These are phyloP conservation scores for Mantis religiosa DNA, from an alignment of 2,888 invertebrate genomes.

Conservation along the genomic window DNA sequence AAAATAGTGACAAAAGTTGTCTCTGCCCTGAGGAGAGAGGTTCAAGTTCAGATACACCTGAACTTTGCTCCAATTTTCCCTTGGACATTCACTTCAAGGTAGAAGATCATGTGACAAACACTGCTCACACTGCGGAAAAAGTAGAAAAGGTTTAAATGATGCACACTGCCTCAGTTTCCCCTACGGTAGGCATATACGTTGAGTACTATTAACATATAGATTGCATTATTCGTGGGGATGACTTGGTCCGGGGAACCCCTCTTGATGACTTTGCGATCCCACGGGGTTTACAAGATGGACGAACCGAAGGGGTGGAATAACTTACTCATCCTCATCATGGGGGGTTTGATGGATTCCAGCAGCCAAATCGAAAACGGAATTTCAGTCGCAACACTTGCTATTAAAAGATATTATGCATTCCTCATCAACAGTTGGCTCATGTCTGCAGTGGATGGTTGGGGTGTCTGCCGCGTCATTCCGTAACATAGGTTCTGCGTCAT, in stretches of 20 bases:
- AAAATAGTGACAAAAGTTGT: too few species aligned
- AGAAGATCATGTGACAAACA: too few species aligned
- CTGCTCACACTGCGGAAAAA: not conserved
- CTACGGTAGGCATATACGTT: not conserved
- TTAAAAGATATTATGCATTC: not conserved
- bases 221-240: constrained; percentile 20
- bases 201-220: constrained; percentile 29
- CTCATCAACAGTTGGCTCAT: not conserved
- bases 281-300: not conserved
- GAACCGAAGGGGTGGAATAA: not conserved
- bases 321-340: not conserved
- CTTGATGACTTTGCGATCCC: not conserved
- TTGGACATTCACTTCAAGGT: too few species aligned
- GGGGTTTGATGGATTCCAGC: not conserved
- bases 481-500: not conserved
- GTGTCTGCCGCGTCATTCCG: not conserved
- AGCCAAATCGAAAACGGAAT: not conserved
- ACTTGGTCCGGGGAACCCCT: not conserved
- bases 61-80: too few species aligned
- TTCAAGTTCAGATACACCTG: too few species aligned
- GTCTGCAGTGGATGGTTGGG: not conserved
- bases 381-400: not conserved
- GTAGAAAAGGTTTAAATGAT: not conserved
- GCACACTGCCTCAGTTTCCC: not conserved
- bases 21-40: too few species aligned